Evolutionary conservation across 2,888 invertebrate genomes (phyloP).

Genomic region (Coenonympha glycerion): DNA sequence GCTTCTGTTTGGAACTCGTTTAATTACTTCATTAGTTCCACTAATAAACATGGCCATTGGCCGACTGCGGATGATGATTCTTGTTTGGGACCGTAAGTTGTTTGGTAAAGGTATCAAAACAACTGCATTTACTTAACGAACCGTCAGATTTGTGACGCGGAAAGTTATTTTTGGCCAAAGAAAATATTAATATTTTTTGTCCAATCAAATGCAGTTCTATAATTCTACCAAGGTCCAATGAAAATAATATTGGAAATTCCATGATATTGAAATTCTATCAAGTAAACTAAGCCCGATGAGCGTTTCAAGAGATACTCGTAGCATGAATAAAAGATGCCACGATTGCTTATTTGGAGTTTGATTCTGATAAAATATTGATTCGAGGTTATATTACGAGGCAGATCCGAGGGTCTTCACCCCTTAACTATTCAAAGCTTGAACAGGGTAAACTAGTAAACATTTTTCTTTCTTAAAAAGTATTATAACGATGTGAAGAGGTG

Average conservation of each 20-base stretch:
- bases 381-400: slow-evolving; percentile 6
- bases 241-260: not conserved
- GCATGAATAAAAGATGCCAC: slow-evolving; percentile 24
- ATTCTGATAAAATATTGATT: slow-evolving; percentile 23
- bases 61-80: too few species aligned
- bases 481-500: too few species aligned
- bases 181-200: too few species aligned
- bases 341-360: slow-evolving; percentile 24
- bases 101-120: too few species aligned
- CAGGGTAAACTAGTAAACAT: not conserved
- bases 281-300: slow-evolving; percentile 10
- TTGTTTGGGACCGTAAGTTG: too few species aligned
- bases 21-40: too few species aligned
- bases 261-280: slow-evolving; percentile 4
- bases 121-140: too few species aligned
- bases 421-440: slow-evolving; percentile 13
- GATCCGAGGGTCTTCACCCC: slow-evolving; percentile 5
- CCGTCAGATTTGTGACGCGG: too few species aligned
- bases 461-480: not conserved
- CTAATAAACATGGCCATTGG: too few species aligned
- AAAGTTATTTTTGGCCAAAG: too few species aligned
- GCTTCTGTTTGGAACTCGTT: too few species aligned
- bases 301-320: slow-evolving; percentile 11
- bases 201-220: not conserved
- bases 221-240: not conserved